A percentile compares a stretch with the other conserved stretches of the same genome.
phyloP scores from a whole-genome alignment of 2,797 vertebrate species.

The Pteronotus mesoamericanus region DNA sequence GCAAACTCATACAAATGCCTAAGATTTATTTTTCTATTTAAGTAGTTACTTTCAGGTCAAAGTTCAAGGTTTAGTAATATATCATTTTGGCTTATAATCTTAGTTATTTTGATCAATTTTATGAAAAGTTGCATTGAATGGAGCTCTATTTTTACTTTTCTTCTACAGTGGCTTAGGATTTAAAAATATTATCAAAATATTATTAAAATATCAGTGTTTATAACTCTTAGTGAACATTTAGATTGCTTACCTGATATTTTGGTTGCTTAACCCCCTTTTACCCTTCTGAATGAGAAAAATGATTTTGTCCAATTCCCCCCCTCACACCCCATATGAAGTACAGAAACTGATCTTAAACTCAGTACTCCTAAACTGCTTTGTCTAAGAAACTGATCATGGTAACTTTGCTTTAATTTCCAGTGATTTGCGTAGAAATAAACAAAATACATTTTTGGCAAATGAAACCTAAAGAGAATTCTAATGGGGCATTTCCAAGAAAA shows the following conservation, averaged over 20 bases:
- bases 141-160: not conserved
- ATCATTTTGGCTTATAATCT: not conserved
- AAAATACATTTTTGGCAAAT: not conserved
- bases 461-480: conserved; percentile 3
- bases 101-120: not conserved
- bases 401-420: not conserved
- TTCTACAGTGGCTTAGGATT: not conserved
- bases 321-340: not conserved
- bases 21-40: conserved; percentile 15
- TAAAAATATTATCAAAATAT: not conserved
- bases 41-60: conserved; percentile 28
- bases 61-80: conserved; percentile 6
- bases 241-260: not conserved
- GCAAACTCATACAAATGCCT: not conserved
- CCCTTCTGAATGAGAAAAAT: conserved; percentile 33
- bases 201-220: not conserved
- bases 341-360: not conserved
- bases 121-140: conserved; percentile 4
- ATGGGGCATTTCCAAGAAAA: conserved; percentile 30
- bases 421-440: not conserved
- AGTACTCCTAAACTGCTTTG: not conserved
- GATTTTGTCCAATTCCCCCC: not conserved
- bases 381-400: not conserved
- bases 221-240: not conserved
- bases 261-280: not conserved